phyloP scores from a whole-genome alignment of 2,888 invertebrate genomes.

The Ochropacha duplaris region DNA sequence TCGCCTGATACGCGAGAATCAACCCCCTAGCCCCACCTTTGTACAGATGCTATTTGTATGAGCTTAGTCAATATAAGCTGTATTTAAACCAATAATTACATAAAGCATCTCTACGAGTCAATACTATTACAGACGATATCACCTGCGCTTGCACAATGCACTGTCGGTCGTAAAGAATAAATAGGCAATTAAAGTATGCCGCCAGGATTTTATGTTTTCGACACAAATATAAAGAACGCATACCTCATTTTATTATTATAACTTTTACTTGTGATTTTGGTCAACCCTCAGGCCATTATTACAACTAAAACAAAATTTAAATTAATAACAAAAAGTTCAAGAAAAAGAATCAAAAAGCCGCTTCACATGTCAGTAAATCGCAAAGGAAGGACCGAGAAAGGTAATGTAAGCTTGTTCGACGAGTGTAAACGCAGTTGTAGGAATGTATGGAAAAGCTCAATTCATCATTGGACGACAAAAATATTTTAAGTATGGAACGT shows the following conservation, averaged over 20 bases:
- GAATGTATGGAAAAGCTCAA: not conserved
- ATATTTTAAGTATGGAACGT: not conserved
- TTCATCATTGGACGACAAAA: not conserved
- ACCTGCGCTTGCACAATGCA: conserved; percentile 17
- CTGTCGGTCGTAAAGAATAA: conserved; percentile 7
- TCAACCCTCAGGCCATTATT: no score
- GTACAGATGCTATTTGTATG: conserved; percentile 48
- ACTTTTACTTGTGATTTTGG: not conserved
- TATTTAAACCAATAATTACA: not conserved
- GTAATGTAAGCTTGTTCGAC: not conserved
- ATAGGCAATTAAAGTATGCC: conserved; percentile 3
- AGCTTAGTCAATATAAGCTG: conserved; percentile 25
- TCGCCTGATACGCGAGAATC: conserved; percentile 42
- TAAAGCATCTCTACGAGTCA: not conserved
- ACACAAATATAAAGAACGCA: not conserved
- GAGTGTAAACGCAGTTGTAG: not conserved
- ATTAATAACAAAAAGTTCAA: not conserved
- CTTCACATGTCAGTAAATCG: not conserved
- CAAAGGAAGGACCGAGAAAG: not conserved
- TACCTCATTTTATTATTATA: not conserved
- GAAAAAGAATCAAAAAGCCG: not conserved
- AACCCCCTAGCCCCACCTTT: conserved; percentile 43
- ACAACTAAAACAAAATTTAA: not conserved
- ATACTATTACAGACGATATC: conserved; percentile 10
- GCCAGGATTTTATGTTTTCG: not conserved